These are phyloP conservation scores for Echiichthys vipera DNA, from an alignment of 2,797 vertebrate species.

Conservation along the genomic window DNA sequence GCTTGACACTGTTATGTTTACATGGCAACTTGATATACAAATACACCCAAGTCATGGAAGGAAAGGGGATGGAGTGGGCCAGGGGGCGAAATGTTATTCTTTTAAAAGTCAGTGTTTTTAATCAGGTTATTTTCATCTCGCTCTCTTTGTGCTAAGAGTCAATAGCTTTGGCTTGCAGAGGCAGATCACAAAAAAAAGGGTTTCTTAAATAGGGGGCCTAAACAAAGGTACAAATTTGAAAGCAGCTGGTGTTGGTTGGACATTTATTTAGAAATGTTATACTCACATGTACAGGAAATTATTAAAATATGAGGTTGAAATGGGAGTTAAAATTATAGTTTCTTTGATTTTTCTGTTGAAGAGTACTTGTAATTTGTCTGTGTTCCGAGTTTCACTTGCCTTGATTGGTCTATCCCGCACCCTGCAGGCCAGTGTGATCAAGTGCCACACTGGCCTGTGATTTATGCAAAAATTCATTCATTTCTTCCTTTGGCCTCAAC, in stretches of 20 bases:
- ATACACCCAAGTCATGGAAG: slow-evolving; percentile 83
- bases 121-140: slow-evolving; percentile 74
- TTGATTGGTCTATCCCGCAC: slow-evolving; percentile 13
- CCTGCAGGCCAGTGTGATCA: slow-evolving; percentile 21
- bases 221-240: slow-evolving; percentile 40
- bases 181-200: slow-evolving; percentile 66
- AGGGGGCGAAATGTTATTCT: slow-evolving; percentile 69
- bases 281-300: not conserved
- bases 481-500: slow-evolving; percentile 3
- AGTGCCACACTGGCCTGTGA: slow-evolving; percentile 20
- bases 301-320: slow-evolving; percentile 2
- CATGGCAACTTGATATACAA: slow-evolving; percentile 88
- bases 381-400: not conserved
- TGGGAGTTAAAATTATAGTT: not conserved
- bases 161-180: slow-evolving; percentile 61
- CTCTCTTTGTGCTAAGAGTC: slow-evolving; percentile 54
- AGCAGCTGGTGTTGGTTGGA: slow-evolving; percentile 21
- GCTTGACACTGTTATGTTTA: slow-evolving; percentile 85
- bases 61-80: slow-evolving; percentile 61
- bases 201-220: slow-evolving; percentile 30
- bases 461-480: slow-evolving; percentile 13
- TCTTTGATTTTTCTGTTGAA: not conserved
- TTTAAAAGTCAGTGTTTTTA: slow-evolving; percentile 73
- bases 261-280: slow-evolving; percentile 1
- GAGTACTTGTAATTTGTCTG: not conserved